phyloP scores from a whole-genome alignment of 2,113 vertebrate genomes.

The Talpa occidentalis region DNA sequence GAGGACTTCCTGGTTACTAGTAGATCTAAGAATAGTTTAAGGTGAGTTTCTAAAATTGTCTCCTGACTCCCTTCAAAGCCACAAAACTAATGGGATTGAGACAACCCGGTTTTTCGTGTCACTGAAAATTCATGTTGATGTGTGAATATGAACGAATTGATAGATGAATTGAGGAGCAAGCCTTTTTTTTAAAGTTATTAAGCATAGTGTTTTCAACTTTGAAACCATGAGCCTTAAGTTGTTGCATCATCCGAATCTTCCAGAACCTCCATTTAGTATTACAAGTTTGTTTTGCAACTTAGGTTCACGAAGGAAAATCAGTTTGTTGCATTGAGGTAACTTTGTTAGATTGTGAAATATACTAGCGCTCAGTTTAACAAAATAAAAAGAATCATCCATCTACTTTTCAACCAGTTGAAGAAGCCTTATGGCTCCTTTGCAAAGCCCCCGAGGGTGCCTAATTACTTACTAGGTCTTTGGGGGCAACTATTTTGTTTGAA shows the following conservation, averaged over 20 bases:
- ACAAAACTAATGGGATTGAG: slow-evolving; percentile 11
- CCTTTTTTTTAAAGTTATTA: neutral
- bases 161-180: neutral
- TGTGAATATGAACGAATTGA: neutral
- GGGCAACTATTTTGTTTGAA: neutral
- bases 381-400: neutral
- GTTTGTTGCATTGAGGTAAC: slow-evolving; percentile 14
- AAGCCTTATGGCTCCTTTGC: neutral
- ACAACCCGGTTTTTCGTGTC: neutral
- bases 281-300: neutral
- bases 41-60: slow-evolving; percentile 7
- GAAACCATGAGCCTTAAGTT: neutral
- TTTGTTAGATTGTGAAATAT: neutral
- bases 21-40: slow-evolving; percentile 41
- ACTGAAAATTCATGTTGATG: slow-evolving; percentile 25
- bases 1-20: slow-evolving; percentile 14
- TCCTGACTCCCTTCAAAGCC: neutral
- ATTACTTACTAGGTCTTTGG: neutral
- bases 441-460: neutral
- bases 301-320: neutral
- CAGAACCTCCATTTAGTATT: neutral
- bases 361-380: neutral
- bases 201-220: neutral
- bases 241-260: neutral
- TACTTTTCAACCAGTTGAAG: neutral